Percentiles rank a stretch among this genome's conserved stretches.
Conservation (phyloP, 1,140 invertebrate genomes). For the Littorina saxatilis region DNA sequence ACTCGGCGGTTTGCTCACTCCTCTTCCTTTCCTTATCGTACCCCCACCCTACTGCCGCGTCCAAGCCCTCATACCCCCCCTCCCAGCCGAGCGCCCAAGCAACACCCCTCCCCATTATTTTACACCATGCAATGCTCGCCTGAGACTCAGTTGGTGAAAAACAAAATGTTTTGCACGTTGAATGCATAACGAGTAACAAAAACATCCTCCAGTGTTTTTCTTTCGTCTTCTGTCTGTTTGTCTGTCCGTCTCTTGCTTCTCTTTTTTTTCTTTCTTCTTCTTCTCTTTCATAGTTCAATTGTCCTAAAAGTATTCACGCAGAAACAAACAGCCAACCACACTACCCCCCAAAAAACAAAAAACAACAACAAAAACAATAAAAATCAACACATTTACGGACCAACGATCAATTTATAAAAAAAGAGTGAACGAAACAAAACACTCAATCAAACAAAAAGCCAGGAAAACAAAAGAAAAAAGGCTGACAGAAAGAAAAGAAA, state of each 20-base stretch:
- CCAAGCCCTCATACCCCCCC: neutral
- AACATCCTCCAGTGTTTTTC: too few relatives aligned
- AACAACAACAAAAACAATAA: neutral
- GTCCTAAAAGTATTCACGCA: neutral
- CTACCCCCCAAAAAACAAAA: too few relatives aligned
- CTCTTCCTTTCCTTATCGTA: too few relatives aligned
- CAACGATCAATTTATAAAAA: too few relatives aligned
- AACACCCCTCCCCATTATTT: neutral
- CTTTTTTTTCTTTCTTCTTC: neutral
- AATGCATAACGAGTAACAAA: too few relatives aligned
- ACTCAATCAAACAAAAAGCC: neutral
- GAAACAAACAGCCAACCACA: neutral
- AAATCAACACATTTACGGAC: neutral
- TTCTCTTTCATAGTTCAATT: neutral
- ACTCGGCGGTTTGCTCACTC: too few relatives aligned
- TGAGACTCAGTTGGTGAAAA: neutral
- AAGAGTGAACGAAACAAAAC: too few relatives aligned
- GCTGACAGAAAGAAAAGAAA: too few relatives aligned
- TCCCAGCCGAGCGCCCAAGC: neutral
- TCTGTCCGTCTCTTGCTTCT: neutral
- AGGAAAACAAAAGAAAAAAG: too few relatives aligned
- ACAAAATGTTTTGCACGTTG: neutral
- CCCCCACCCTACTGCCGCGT: too few relatives aligned
- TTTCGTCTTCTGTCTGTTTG: neutral
- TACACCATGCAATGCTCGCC: too few relatives aligned